Evolutionary conservation across 2,797 vertebrate species (phyloP).

Genomic region (Leptatherina wallacei): DNA sequence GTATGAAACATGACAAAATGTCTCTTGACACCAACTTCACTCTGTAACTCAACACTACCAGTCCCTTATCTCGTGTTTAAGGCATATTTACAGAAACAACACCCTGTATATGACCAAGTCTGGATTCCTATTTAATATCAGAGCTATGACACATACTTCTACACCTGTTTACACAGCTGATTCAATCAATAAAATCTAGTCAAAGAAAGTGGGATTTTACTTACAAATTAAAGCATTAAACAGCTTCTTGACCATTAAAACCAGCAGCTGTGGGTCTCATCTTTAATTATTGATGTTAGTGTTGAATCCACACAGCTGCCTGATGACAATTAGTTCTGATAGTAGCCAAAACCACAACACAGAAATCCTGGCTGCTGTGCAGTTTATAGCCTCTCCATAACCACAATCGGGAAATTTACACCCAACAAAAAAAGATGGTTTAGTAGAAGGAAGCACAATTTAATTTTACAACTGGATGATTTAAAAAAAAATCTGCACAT

Average conservation of each 20-base stretch:
- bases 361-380: not conserved
- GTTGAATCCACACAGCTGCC: not conserved
- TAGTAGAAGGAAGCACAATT: not conserved
- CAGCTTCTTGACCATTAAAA: not conserved
- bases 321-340: not conserved
- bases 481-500: not conserved
- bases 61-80: constrained; percentile 12
- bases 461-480: not conserved
- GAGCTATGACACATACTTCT: not conserved
- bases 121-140: not conserved
- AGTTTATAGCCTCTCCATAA: not conserved
- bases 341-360: not conserved
- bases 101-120: not conserved
- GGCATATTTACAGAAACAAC: constrained; percentile 4
- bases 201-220: not conserved
- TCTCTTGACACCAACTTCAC: not conserved
- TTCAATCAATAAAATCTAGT: not conserved
- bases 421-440: not conserved
- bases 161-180: not conserved
- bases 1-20: not conserved
- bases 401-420: not conserved
- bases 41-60: not conserved
- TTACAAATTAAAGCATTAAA: not conserved
- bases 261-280: not conserved
- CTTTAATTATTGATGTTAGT: not conserved